Evolutionary conservation across 2,113 vertebrate genomes (phyloP).

Genomic region (Nyctibius bracteatus): DNA sequence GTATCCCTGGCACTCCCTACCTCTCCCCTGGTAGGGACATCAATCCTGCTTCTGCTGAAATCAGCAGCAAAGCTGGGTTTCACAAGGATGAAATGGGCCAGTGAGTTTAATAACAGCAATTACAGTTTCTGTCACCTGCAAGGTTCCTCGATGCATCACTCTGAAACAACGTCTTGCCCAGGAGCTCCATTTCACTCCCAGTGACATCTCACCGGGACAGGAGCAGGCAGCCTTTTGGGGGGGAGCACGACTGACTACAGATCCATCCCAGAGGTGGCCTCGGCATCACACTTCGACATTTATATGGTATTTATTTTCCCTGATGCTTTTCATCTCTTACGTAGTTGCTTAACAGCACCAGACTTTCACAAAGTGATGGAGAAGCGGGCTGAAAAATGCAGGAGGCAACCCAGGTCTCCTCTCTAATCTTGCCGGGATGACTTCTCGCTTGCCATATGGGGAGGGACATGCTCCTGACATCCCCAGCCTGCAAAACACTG

Average conservation of each 20-base stretch:
- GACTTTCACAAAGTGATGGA: neutral
- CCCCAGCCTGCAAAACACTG: neutral
- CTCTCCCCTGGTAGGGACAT: neutral
- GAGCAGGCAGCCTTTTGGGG: neutral
- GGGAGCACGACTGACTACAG: neutral
- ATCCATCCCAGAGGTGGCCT: conserved; percentile 34
- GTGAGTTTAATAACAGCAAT: conserved; percentile 35
- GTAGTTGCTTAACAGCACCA: neutral
- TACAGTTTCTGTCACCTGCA: conserved; percentile 35
- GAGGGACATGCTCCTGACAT: neutral
- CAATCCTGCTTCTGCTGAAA: neutral
- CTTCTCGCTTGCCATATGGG: neutral
- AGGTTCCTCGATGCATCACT: conserved; percentile 10
- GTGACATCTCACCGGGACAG: neutral
- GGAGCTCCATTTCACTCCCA: conserved; percentile 16
- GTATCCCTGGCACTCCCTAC: neutral
- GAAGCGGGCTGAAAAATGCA: conserved; percentile 2
- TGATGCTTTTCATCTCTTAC: neutral
- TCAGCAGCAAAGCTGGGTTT: neutral
- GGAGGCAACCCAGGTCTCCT: neutral
- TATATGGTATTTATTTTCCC: conserved; percentile 44
- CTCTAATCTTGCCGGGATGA: neutral
- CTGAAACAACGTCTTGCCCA: neutral
- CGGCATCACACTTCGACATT: neutral
- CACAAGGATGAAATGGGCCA: neutral